These are phyloP conservation scores for Bacillus rossius DNA, from an alignment of 1,140 invertebrate genomes.

Conservation along the genomic window DNA sequence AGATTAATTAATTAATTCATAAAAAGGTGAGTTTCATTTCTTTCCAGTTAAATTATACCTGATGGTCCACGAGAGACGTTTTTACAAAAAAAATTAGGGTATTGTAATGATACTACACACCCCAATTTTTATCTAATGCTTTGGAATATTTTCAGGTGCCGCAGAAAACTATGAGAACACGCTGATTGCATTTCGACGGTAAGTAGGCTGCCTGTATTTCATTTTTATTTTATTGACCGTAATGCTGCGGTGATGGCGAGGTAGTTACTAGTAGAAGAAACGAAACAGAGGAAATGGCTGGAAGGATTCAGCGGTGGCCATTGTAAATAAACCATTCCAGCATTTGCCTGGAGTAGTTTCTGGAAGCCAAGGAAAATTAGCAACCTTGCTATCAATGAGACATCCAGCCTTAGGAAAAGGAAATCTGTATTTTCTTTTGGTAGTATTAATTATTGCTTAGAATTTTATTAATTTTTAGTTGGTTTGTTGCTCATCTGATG, in stretches of 20 bases:
- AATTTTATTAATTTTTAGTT: no score
- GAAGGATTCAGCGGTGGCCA: background rate
- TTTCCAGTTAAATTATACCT: no score
- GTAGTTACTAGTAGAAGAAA: background rate
- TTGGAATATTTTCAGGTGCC: conserved; percentile 45
- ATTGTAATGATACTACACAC: background rate
- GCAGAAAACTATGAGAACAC: conserved; percentile 62
- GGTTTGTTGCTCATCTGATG: no score
- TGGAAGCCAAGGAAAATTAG: background rate
- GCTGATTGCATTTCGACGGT: conserved; percentile 54
- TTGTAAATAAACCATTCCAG: background rate
- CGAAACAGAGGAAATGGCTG: background rate
- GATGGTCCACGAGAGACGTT: no score
- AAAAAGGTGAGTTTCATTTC: no score
- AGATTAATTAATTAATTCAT: background rate
- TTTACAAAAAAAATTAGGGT: background rate
- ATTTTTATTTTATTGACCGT: background rate
- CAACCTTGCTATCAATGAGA: no score
- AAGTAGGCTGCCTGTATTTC: conserved; percentile 25
- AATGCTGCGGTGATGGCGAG: background rate
- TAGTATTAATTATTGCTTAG: no score
- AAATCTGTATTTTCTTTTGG: no score
- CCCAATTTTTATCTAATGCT: conserved; percentile 13
- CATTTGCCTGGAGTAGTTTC: conserved; percentile 17
- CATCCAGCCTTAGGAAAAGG: no score